Percentiles rank a stretch among this genome's conserved stretches.
phyloP scores from a whole-genome alignment of 2,797 vertebrate species.

The Buceros bicornis region DNA sequence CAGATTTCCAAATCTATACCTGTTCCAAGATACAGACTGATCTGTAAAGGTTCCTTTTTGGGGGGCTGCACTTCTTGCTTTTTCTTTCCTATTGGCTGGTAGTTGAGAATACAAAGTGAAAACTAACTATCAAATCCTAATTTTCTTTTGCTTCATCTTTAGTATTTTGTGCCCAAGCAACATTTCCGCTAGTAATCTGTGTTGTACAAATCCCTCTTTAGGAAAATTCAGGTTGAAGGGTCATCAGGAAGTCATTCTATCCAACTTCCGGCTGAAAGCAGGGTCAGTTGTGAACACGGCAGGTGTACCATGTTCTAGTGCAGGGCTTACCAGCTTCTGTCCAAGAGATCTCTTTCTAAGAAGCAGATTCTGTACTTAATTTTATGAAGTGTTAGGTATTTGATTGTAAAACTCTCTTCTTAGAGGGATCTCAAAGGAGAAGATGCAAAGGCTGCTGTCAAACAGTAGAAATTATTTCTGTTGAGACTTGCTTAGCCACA shows the following conservation, averaged over 20 bases:
- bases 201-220: background rate
- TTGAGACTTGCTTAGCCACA: background rate
- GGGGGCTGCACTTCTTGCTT: background rate
- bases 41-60: background rate
- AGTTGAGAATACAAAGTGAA: background rate
- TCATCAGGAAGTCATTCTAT: background rate
- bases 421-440: background rate
- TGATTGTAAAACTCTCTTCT: background rate
- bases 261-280: background rate
- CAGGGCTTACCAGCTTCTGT: background rate
- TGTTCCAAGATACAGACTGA: background rate
- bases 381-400: background rate
- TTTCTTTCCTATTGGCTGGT: accelerated
- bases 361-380: background rate
- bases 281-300: background rate
- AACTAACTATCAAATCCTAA: background rate
- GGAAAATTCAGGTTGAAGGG: slow-evolving; percentile 1
- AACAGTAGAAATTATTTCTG: background rate
- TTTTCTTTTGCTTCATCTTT: background rate
- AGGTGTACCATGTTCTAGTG: background rate
- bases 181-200: background rate
- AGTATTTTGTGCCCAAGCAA: background rate
- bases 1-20: background rate
- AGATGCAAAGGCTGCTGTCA: background rate
- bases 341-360: background rate